Base-by-base conservation (phyloP, 2,797 vertebrate genomes). In the Dallia pectoralis region DNA sequence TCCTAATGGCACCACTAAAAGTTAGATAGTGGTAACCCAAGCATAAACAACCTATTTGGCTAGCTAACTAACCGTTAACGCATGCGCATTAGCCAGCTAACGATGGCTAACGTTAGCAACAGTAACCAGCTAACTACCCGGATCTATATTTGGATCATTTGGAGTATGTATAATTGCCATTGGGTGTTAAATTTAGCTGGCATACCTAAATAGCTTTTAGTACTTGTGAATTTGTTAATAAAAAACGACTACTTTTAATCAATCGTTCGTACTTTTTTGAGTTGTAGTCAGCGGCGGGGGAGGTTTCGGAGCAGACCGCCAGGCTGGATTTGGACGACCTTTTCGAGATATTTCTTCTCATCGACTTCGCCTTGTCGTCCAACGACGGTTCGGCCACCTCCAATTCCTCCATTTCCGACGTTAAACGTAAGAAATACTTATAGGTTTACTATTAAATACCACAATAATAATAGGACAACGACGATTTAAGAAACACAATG, bases 381-480 rank as follows among this genome's bases (percentile, higher is more conserved):
- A 19, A n/a, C 49, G 56, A 67, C 2, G 1, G 30, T 19, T 71
- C 76, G 1, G 84, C 77, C 12, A 86, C 87, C 62, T 89, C 91
- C 1, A 66, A 86, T 76, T 90, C 91, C 56, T 91, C 88, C 91
- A 91, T 91, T 33, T 81, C 80, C 71, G 1, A 2, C 4, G 1
- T 0, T 19, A n/a, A 11, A 14, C 65, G 47, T 33, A 2, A 61
- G 29, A 0, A 71, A 71, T 15, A 44, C n/a, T 27, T 11, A 15
- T 22, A 44, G 8, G 29, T 27, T 5, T 69, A 30, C 47, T 47
- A 15, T 47, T 29, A 68, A 48, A 16, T 25, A 16, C 48, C 48
- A 8, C 30, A 32, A 69, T 30, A 30, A 36, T 16, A 36, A 6
- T 36, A 19, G 3, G 15, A 49, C 47, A 29, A 51, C 44, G 67